phyloP scores from a whole-genome alignment of 2,888 invertebrate species.

The Macropis europaea region DNA sequence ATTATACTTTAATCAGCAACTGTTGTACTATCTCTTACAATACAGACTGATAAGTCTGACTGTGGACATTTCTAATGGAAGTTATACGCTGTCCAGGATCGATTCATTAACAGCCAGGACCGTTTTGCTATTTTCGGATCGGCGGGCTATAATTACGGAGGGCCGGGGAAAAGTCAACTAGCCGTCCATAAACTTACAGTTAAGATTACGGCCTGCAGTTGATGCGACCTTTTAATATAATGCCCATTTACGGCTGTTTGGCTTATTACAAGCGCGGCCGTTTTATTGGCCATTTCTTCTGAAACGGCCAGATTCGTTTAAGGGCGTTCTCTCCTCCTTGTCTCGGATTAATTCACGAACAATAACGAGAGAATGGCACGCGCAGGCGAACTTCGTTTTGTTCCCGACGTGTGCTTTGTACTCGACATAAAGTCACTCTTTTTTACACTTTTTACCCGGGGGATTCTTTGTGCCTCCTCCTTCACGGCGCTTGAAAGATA shows the following conservation, averaged over 20 bases:
- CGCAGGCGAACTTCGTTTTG: neutral
- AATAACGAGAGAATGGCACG: constrained; percentile 2
- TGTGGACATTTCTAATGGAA: neutral
- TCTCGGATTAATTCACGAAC: constrained; percentile 31
- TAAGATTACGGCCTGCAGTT: constrained; percentile 44
- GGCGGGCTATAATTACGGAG: constrained; percentile 6
- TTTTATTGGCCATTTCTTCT: constrained; percentile 57
- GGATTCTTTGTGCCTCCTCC: neutral
- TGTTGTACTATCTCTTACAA: no score
- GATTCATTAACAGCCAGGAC: constrained; percentile 3
- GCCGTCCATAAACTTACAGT: constrained; percentile 38
- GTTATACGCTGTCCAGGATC: constrained; percentile 4
- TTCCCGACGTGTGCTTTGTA: no score
- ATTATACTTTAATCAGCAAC: no score
- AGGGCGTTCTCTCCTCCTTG: neutral
- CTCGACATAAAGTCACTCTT: neutral
- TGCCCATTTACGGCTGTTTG: constrained; percentile 63
- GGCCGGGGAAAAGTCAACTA: constrained; percentile 55
- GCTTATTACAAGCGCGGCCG: constrained; percentile 55
- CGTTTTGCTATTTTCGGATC: constrained; percentile 5
- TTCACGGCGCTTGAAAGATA: no score
- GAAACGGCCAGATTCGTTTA: constrained; percentile 32
- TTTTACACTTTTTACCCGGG: no score
- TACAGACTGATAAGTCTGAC: no score
- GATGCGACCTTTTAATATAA: constrained; percentile 58